Evolutionary conservation across 2,888 invertebrate genomes (phyloP), one percentile per base, ranked within the genome.

Genomic region (Pseudolycoriella hygida): DNA sequence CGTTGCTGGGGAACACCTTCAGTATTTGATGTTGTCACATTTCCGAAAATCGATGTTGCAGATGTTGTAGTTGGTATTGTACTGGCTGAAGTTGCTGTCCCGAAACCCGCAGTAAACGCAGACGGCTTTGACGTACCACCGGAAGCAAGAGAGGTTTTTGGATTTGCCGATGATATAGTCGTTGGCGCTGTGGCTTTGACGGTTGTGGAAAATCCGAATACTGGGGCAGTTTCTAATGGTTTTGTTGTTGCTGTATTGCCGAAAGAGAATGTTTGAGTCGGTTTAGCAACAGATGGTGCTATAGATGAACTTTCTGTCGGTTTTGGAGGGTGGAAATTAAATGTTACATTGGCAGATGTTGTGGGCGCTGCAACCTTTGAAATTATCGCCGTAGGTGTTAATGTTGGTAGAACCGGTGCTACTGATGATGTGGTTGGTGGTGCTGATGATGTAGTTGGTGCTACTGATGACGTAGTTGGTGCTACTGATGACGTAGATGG

Each of bases 321-420:
- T 25, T 25, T 25, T 4, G 25, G 8, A 4, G 25, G 25, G 8
- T 25, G 25, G 8, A 25, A 25, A 8, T 4, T 25, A 8, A 25
- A 25, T 25, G 25, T 6, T 4, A 25, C 25, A 25, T 8, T 25
- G 4, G 25, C n/a, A n/a, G n/a, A n/a, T n/a, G n/a, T n/a, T n/a
- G n/a, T n/a, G n/a, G n/a, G n/a, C n/a, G n/a, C n/a, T n/a, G n/a
- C n/a, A n/a, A n/a, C n/a, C n/a, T n/a, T n/a, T n/a, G 32, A 10
- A 39, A 42, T 25, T n/a, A 30, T 42, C 30, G 42, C 15, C n/a
- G 45, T 20, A 12, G 43, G 17, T 2, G 43, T 39, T 39, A 31
- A 20, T n/a, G 40, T 3, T 3, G 39, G 11, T 15, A 46, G 18
- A 15, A 19, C 19, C 14, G 20, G 20, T 5, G 11, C 15, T 14